Evolutionary conservation across 2,888 invertebrate genomes (phyloP), one percentile per base, ranked within the genome.

Genomic region (Megastigmus dorsalis): DNA sequence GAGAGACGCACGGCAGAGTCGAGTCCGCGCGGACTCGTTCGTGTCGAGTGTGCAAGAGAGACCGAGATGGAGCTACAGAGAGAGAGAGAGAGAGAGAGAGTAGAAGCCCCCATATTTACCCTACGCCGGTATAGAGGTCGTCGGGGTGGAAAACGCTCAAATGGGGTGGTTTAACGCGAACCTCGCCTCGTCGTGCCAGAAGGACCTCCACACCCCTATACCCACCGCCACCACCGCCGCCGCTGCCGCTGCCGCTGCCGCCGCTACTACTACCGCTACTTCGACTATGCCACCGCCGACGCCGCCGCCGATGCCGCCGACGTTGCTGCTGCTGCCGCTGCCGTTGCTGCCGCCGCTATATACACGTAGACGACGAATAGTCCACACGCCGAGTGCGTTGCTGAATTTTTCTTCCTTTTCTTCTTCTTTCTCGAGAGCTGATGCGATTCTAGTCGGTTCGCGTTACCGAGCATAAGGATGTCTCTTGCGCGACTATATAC

Each of bases 111-210:
- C 83, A 82, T 84, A 84, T 84, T 83, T 83, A 82, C 82, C 82
- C 82, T 78, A 83, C 79, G 83, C 83, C 85, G 85, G 85, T 82
- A 83, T 83, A 86, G 86, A 87, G 86, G 86, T 87, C 86, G 86
- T 82, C 84, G 84, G 87, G 87, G 85, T 87, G 87, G 88, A 87
- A 87, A 88, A 87, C 87, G 88, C 84, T 87, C 87, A 87, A 87
- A 87, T 87, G 86, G 87, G 87, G 86, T 87, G 88, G 88, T 87
- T 88, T 87, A 87, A 86, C 86, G 86, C 85, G 87, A 86, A 84
- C 84, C 86, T 86, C 84, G 84, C 82, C 69, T 68, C 67, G 67
- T 68, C 57, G 68, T 84, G 84, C 83, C 84, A 85, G 86, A 86
- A 86, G 86, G 86, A 86, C 85, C 84, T 84, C 82, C 80, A 79